Evolutionary conservation across 2,797 vertebrate genomes (phyloP).

Genomic region (Aldrovandia affinis): DNA sequence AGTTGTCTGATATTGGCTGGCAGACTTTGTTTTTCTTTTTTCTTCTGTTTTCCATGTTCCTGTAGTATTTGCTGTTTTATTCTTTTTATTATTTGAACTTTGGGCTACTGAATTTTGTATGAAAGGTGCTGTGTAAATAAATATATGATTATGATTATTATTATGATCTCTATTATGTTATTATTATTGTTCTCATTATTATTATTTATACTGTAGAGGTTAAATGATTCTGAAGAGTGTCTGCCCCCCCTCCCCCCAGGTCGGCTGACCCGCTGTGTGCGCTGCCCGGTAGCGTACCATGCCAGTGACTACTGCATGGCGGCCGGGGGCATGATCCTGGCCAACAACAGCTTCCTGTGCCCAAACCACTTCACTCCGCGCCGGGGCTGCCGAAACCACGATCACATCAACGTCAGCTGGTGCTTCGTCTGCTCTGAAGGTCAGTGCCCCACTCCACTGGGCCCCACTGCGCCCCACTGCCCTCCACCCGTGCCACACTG

Average conservation of each 20-base stretch:
- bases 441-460: slow-evolving; percentile 59
- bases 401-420: slow-evolving; percentile 99
- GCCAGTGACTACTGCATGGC: slow-evolving; percentile 96
- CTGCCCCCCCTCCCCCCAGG: slow-evolving; percentile 64
- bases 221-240: neutral
- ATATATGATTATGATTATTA: too few relatives aligned
- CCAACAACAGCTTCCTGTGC: slow-evolving; percentile 97
- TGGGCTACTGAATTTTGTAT: neutral
- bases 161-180: too few relatives aligned
- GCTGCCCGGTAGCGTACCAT: slow-evolving; percentile 96
- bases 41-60: neutral
- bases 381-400: slow-evolving; percentile 94
- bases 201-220: too few relatives aligned
- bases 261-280: slow-evolving; percentile 92
- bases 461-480: neutral
- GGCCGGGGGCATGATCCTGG: slow-evolving; percentile 91
- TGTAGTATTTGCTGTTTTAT: neutral
- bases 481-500: neutral
- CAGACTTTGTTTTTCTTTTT: too few relatives aligned
- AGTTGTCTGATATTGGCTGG: too few relatives aligned
- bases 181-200: too few relatives aligned
- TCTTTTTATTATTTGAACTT: neutral
- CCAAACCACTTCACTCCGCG: slow-evolving; percentile 95
- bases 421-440: slow-evolving; percentile 99
- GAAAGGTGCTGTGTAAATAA: too few relatives aligned